These are phyloP conservation scores for Galerucella calmariensis DNA, from an alignment of 2,888 invertebrate species.

Conservation along the genomic window DNA sequence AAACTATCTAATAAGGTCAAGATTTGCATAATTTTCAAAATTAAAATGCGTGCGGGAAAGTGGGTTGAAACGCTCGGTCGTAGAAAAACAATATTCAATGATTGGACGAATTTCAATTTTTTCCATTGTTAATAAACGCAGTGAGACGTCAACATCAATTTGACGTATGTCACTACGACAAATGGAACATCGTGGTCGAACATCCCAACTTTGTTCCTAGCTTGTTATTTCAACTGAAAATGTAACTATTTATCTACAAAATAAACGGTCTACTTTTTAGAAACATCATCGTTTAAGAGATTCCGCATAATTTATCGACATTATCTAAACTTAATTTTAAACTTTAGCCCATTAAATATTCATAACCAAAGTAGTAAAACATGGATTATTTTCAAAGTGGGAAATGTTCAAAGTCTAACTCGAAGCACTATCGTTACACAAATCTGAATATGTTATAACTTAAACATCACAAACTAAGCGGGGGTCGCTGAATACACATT, in stretches of 20 bases:
- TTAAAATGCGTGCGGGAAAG: too few species aligned
- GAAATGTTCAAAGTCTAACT: conserved; percentile 36
- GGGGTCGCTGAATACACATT: conserved; percentile 41
- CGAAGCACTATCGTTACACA: conserved; percentile 41
- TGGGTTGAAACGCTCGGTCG: too few species aligned
- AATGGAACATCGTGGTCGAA: too few species aligned
- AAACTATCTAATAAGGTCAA: too few species aligned
- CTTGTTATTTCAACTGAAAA: too few species aligned
- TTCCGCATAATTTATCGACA: not conserved
- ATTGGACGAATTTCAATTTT: too few species aligned
- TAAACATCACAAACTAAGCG: conserved; percentile 58
- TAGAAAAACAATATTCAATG: too few species aligned
- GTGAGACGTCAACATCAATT: too few species aligned
- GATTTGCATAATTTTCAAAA: too few species aligned
- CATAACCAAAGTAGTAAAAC: conserved; percentile 27
- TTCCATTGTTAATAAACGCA: too few species aligned
- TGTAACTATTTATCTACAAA: not conserved
- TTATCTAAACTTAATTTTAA: conserved; percentile 16
- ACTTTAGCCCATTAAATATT: conserved; percentile 22
- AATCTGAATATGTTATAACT: conserved; percentile 58
- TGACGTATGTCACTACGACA: too few species aligned
- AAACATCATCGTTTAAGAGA: not conserved
- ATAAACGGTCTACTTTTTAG: not conserved
- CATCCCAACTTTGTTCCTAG: too few species aligned
- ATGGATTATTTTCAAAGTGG: conserved; percentile 29